phyloP scores from a whole-genome alignment of 2,888 invertebrate genomes.

The Sialis fuliginosa region DNA sequence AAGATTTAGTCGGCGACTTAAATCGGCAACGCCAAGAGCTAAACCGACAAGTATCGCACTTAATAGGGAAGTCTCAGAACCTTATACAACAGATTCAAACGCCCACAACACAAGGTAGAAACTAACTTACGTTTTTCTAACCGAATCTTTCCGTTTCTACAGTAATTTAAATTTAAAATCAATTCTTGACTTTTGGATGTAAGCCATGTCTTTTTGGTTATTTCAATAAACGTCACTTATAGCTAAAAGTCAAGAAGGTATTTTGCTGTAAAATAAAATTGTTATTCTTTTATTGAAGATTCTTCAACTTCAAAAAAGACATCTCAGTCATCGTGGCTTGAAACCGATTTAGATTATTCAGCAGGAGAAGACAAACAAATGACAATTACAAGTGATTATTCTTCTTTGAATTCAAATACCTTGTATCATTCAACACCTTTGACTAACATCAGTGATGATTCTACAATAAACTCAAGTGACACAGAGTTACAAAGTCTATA shows the following conservation, averaged over 20 bases:
- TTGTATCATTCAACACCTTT: constrained; percentile 34
- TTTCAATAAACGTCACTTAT: no score
- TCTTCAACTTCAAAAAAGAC: constrained; percentile 21
- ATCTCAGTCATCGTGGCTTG: constrained; percentile 60
- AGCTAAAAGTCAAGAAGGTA: no score
- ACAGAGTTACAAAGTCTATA: constrained; percentile 1
- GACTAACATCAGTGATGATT: no score
- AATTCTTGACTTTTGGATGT: no score
- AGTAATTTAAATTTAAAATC: no score
- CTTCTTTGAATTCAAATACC: constrained; percentile 14
- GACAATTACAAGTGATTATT: constrained; percentile 25
- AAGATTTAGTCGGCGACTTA: constrained; percentile 68
- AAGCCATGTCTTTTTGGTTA: no score
- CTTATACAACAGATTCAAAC: constrained; percentile 37
- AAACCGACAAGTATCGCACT: constrained; percentile 66
- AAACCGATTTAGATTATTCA: constrained; percentile 63
- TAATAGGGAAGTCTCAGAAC: constrained; percentile 65
- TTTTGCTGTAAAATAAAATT: no score
- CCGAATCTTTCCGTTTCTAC: no score
- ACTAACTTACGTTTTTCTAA: no score
- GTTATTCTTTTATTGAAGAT: no score
- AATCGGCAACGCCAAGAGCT: constrained; percentile 73
- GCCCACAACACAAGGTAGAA: constrained; percentile 9
- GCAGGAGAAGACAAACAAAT: constrained; percentile 30
- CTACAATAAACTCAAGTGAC: neutral